Base-by-base conservation (phyloP, 2,797 vertebrate genomes). In the Myotis daubentonii region DNA sequence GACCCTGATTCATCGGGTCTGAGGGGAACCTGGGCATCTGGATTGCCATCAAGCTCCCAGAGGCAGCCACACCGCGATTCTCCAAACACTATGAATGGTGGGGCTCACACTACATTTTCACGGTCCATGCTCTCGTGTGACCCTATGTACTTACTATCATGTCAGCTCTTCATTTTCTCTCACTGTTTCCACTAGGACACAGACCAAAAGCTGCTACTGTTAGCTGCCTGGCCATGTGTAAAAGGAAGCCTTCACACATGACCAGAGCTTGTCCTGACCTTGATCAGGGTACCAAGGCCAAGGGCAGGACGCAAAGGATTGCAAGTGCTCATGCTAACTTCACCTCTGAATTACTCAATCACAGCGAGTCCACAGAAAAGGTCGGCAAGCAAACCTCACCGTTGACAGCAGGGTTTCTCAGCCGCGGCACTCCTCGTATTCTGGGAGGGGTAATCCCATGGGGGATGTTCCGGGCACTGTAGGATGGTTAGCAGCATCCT, bases 21-120 rank as follows among this genome's bases (percentile, higher is more conserved):
- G 66, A n/a, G 72, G 51, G 30, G 2, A 44, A 13, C 2, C 30
- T 8, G 13, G 47, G 30, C 38, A 8, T 20, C 25, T 41, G 71
- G 55, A 60, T 28, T 12, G 78, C 76, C 5, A 20, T 17, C 23
- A 19, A n/a, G 30, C 6, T 41, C 71, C 33, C 41, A 6, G 30
- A 10, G 6, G 25, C 38, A 1, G 51, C 47, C 5, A 2, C 51
- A 6, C 9, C 0, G 3, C 70, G 3, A 13, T 28, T 16, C 12
- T 22, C 20, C 23, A 51, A 49, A 60, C 68, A 65, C 38, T 36
- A 0, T 0, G n/a, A 28, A 68, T 0, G 2, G 85, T 3, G 22
- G 19, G 23, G 30, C 25, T 70, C 23, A n/a, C 6, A 3, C 19
- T 8, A 3, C 53, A 28, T 36, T 38, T 57, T 20, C 9, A 25